phyloP scores from a whole-genome alignment of 2,113 vertebrate genomes.

The Dasyurus viverrinus region DNA sequence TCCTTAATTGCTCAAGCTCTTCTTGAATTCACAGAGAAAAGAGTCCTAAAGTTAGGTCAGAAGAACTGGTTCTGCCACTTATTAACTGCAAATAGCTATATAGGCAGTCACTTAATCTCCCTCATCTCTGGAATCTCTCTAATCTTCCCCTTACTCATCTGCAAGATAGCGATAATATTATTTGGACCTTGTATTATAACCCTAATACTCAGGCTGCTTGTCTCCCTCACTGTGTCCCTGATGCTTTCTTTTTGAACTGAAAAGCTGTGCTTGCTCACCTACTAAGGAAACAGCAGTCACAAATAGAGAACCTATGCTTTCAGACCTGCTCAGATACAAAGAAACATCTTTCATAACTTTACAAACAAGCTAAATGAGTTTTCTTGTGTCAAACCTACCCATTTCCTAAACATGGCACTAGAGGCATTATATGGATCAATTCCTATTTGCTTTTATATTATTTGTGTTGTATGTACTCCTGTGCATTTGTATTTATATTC shows the following conservation, averaged over 20 bases:
- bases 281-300: not conserved
- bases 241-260: not conserved
- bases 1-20: not conserved
- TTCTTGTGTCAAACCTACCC: not conserved
- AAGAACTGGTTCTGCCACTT: not conserved
- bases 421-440: not conserved
- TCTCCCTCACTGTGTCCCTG: not conserved
- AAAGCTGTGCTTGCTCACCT: not conserved
- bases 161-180: not conserved
- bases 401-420: not conserved
- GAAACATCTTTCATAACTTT: not conserved
- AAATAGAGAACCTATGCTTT: not conserved
- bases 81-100: not conserved
- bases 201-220: too few species aligned
- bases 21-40: too few species aligned
- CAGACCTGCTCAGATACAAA: not conserved
- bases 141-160: not conserved
- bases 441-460: not conserved
- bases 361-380: not conserved
- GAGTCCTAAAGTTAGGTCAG: not conserved
- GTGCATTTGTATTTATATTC: not conserved
- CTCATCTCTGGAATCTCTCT: not conserved
- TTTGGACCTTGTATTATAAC: not conserved
- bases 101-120: not conserved
- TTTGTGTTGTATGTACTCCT: not conserved